A percentile compares a stretch with the other conserved stretches of the same genome.
Evolutionary conservation across 2,113 vertebrate species (phyloP).

Genomic region (Datnioides undecimradiatus): DNA sequence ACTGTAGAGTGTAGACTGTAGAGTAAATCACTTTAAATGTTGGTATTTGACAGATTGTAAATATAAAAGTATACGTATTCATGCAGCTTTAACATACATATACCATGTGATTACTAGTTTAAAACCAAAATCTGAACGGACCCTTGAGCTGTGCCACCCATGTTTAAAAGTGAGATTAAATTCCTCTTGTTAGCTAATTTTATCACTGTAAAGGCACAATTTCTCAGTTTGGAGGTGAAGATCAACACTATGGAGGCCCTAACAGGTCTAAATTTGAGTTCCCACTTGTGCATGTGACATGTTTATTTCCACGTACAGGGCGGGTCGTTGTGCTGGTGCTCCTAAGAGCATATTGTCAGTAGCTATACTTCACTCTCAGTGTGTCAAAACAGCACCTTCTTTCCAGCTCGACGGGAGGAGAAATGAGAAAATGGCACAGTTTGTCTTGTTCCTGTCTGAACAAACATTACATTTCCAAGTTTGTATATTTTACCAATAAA

Average conservation of each 20-base stretch:
- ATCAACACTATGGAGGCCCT: background rate
- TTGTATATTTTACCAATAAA: slow-evolving; percentile 40
- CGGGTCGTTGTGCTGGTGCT: background rate
- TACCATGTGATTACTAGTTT: no score
- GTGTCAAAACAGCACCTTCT: slow-evolving; percentile 31
- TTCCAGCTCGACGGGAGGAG: slow-evolving; percentile 26
- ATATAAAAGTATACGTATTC: background rate
- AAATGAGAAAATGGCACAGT: slow-evolving; percentile 30
- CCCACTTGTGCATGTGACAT: background rate
- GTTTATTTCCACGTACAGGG: slow-evolving; percentile 11
- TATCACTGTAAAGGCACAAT: background rate
- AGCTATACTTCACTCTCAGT: background rate
- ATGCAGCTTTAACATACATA: background rate
- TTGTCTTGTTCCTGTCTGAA: slow-evolving; percentile 48
- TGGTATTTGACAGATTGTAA: no score
- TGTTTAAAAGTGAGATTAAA: background rate
- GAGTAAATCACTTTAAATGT: background rate
- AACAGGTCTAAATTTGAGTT: background rate
- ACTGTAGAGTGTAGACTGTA: background rate
- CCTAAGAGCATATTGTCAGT: background rate
- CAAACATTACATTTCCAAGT: slow-evolving; percentile 30
- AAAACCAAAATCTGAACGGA: background rate
- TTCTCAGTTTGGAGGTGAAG: background rate
- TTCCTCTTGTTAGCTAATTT: background rate
- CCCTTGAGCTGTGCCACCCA: background rate